phyloP scores from a whole-genome alignment of 2,888 invertebrate species.

The Atherix ibis region DNA sequence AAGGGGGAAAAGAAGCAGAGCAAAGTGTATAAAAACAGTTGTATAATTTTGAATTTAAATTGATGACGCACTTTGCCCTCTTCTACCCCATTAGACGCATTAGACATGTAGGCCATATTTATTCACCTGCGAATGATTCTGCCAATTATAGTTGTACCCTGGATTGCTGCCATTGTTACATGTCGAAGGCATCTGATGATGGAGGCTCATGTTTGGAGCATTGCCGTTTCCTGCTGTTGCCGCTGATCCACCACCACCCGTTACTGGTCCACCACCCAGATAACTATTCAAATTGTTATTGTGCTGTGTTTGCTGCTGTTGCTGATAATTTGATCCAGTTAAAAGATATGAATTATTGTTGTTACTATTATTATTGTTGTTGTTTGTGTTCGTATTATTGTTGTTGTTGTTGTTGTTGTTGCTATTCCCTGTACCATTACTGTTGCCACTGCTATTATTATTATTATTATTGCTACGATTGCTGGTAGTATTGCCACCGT shows the following conservation, averaged over 20 bases:
- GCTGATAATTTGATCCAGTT: conserved; percentile 15
- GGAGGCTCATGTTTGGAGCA: conserved; percentile 13
- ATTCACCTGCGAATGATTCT: conserved; percentile 26
- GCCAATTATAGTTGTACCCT: conserved; percentile 29
- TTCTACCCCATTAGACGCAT: no score
- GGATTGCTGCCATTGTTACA: conserved; percentile 13
- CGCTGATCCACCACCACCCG: background rate
- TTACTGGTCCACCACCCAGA: conserved; percentile 13
- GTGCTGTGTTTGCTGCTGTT: conserved; percentile 13
- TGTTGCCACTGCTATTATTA: conserved; percentile 18
- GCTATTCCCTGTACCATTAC: conserved; percentile 8
- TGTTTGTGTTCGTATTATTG: conserved; percentile 18
- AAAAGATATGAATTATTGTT: conserved; percentile 14
- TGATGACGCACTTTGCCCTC: no score
- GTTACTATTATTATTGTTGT: conserved; percentile 9
- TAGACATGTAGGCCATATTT: conserved; percentile 14
- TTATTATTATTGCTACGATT: conserved; percentile 9
- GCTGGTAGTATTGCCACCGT: conserved; percentile 12
- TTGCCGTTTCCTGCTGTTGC: conserved; percentile 8
- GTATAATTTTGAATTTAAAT: no score
- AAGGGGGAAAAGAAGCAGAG: no score
- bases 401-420: conserved; percentile 9
- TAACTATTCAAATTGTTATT: conserved; percentile 15
- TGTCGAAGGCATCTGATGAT: conserved; percentile 15
- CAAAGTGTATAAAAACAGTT: no score